Evolutionary conservation across 1,140 invertebrate genomes (phyloP).

Genomic region (Lutraria rhynchaena): DNA sequence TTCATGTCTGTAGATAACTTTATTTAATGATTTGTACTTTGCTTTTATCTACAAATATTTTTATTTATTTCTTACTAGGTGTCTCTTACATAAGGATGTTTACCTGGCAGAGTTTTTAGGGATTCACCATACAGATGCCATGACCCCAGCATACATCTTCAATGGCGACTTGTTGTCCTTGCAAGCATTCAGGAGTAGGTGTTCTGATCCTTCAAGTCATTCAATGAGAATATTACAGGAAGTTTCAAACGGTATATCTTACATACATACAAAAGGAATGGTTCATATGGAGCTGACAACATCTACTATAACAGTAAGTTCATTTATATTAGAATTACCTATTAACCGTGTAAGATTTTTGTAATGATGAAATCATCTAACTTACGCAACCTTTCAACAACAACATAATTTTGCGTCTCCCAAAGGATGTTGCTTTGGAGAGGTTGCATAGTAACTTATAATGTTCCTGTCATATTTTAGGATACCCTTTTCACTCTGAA

Average conservation of each 20-base stretch:
- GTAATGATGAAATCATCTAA: no score
- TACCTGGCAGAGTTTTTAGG: constrained; percentile 43
- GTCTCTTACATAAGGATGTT: constrained; percentile 28
- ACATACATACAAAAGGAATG: constrained; percentile 38
- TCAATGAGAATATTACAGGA: not conserved
- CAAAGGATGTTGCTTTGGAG: no score
- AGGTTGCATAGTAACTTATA: no score
- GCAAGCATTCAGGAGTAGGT: not conserved
- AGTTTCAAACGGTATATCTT: not conserved
- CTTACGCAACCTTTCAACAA: no score
- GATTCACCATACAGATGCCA: constrained; percentile 50
- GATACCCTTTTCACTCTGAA: no score
- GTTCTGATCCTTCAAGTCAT: not conserved
- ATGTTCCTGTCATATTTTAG: no score
- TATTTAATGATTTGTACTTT: not conserved
- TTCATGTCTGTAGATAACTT: not conserved
- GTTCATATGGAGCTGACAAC: constrained; percentile 49
- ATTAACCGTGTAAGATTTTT: no score
- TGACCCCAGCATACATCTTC: constrained; percentile 47
- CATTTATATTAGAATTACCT: no score
- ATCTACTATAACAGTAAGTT: constrained; percentile 33
- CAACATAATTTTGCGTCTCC: no score
- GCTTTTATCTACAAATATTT: not conserved
- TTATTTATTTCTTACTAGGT: no score
- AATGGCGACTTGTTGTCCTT: constrained; percentile 19